Base-by-base conservation (phyloP, 2,888 invertebrate species). In the Agriopis aurantiaria region DNA sequence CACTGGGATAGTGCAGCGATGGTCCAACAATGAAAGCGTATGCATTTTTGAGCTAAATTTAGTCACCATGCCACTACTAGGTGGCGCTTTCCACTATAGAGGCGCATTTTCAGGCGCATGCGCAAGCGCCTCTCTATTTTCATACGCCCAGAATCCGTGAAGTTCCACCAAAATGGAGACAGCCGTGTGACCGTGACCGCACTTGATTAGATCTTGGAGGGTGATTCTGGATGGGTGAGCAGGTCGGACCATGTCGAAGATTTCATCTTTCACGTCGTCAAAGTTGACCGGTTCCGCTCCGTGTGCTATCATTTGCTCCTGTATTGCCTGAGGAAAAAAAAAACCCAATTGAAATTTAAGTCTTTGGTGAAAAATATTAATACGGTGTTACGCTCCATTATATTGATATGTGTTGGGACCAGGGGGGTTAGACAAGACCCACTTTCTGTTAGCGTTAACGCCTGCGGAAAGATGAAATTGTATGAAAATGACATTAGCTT, bases 211-310 rank as follows among this genome's bases (percentile, higher is more conserved):
- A 93, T 99, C 99, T 79, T 82, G 96, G 4, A 99, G 91, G 0
- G 98, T 98, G 76, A 99, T 98, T 86, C 96, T 96, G 10, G 96
- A 95, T 0, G 98, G 97, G 88, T 99, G 96, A 69, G 95, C 96
- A 0, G 99, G 98, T 74, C 98, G 97, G 1, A 99, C 98, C 99
- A 99, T 99, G 92, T 99, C 99, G 93, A 99, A 99, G 78, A 99
- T 97, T 93, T 99, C 99, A 94, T 99, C 98, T 88, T 98, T 98
- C 0, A 99, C 97, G 91, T 99, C 99, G 79, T 98, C 97, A 88
- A 99, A 99, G 79, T 96, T 96, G 0, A 99, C 98, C 0, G 97
- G 97, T 76, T 98, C 98, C n/a, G 98, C 97, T 43, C 97, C 97
- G 87, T 98, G 97, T 8, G 96, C 95, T 67, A 96, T 95, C 96